Percentiles rank a stretch among this genome's conserved stretches.
Evolutionary conservation across 1,140 invertebrate species (phyloP).

Genomic region (Sipha flava): DNA sequence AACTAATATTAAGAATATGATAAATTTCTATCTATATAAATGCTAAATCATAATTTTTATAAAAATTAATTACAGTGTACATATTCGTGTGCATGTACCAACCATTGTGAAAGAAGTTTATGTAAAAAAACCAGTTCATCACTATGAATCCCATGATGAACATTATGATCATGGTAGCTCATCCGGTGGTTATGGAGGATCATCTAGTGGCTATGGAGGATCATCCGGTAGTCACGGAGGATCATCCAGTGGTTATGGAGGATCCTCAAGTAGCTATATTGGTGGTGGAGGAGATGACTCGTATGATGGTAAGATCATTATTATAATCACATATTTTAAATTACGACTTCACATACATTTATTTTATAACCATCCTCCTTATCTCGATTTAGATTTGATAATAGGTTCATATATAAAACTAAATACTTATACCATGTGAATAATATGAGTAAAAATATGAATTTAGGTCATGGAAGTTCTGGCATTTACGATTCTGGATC

Average conservation of each 20-base stretch:
- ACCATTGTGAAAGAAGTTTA: slow-evolving; percentile 39
- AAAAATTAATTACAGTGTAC: slow-evolving; percentile 42
- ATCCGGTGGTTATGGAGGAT: slow-evolving; percentile 36
- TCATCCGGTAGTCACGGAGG: not conserved
- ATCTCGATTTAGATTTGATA: too few species aligned
- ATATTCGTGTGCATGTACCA: slow-evolving; percentile 45
- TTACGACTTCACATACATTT: not conserved
- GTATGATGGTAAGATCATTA: slow-evolving; percentile 17
- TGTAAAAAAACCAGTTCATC: slow-evolving; percentile 41
- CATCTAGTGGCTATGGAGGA: slow-evolving; percentile 31
- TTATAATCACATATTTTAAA: not conserved
- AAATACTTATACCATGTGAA: not conserved
- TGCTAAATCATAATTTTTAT: not conserved
- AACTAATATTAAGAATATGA: too few species aligned
- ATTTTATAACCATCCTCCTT: too few species aligned
- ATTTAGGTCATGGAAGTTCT: slow-evolving; percentile 29
- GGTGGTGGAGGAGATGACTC: slow-evolving; percentile 36
- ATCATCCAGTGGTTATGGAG: slow-evolving; percentile 34
- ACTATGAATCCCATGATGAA: slow-evolving; percentile 39
- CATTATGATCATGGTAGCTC: slow-evolving; percentile 34
- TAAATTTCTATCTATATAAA: too few species aligned
- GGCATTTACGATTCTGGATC: slow-evolving; percentile 32
- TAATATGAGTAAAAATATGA: not conserved
- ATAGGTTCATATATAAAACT: not conserved
- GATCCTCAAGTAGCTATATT: slow-evolving; percentile 35